A percentile compares a stretch with the other conserved stretches of the same genome.
phyloP scores from a whole-genome alignment of 2,797 vertebrate species.

The Cossypha heuglini region DNA sequence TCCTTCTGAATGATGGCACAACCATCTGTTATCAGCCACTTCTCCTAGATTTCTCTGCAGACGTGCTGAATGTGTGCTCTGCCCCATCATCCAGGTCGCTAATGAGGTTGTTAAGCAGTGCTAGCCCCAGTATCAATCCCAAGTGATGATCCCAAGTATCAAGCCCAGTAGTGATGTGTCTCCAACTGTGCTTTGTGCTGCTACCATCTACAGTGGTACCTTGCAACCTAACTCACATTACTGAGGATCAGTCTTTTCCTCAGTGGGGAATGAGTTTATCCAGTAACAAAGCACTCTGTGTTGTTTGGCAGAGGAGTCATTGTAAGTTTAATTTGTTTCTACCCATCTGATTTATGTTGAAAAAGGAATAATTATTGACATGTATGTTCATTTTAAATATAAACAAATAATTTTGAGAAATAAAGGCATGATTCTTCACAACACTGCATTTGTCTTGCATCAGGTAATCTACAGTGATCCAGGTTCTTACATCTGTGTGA shows the following conservation, averaged over 20 bases:
- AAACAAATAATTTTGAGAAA: background rate
- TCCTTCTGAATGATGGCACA: background rate
- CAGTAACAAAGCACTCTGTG: background rate
- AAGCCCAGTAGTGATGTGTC: background rate
- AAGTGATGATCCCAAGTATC: too few species aligned
- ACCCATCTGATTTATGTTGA: background rate
- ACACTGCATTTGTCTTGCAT: background rate
- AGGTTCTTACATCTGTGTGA: background rate
- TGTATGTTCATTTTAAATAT: background rate
- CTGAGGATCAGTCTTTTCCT: background rate
- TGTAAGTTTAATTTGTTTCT: background rate
- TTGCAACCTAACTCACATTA: background rate
- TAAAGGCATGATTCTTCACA: background rate
- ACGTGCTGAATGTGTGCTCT: background rate
- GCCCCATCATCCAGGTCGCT: background rate
- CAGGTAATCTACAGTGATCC: background rate
- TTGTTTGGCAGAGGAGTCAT: background rate
- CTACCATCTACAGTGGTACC: background rate
- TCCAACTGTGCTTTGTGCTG: rapidly evolving
- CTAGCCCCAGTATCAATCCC: background rate
- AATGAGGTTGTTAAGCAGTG: background rate
- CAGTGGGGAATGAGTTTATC: background rate
- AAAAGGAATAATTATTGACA: background rate
- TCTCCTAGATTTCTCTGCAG: background rate
- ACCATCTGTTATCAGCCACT: background rate